These are phyloP conservation scores for Mycetomoellerius zeteki DNA, from an alignment of 1,140 invertebrate genomes.

Conservation along the genomic window DNA sequence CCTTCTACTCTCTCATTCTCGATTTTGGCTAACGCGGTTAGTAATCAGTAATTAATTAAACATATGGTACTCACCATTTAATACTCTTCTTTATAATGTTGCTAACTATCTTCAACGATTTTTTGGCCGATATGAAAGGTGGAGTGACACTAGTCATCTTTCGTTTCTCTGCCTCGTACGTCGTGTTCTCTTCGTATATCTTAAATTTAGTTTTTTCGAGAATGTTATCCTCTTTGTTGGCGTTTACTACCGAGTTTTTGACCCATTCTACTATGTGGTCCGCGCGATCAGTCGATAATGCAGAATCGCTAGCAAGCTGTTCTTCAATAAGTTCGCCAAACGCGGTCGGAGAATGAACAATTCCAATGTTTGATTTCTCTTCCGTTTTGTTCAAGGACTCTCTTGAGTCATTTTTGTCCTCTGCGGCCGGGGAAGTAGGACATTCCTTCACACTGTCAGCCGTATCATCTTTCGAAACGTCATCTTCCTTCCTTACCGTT, in stretches of 20 bases:
- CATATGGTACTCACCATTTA: conserved; percentile 81
- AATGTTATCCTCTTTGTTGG: conserved; percentile 28
- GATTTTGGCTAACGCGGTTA: not conserved
- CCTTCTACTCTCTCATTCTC: not conserved
- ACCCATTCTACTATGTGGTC: conserved; percentile 82
- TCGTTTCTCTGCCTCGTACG: conserved; percentile 52
- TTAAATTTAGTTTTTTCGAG: not conserved
- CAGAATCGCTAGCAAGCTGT: conserved; percentile 76
- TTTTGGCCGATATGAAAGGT: conserved; percentile 69
- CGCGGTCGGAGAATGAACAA: conserved; percentile 79
- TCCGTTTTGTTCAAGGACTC: conserved; percentile 3
- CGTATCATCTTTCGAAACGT: not conserved
- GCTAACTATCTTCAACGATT: conserved; percentile 82
- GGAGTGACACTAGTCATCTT: conserved; percentile 52
- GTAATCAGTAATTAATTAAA: not conserved
- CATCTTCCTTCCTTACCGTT: not conserved
- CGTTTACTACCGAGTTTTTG: conserved; percentile 73
- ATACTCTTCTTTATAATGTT: conserved; percentile 84
- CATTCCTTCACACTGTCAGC: not conserved
- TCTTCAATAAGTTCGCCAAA: conserved; percentile 79
- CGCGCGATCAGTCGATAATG: conserved; percentile 78
- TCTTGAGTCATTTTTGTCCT: conserved; percentile 8
- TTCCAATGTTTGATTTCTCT: conserved; percentile 69
- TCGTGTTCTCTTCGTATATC: not conserved
- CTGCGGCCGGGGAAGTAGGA: not conserved